Conservation (phyloP, 2,113 vertebrate species). For the Petroica traversi region DNA sequence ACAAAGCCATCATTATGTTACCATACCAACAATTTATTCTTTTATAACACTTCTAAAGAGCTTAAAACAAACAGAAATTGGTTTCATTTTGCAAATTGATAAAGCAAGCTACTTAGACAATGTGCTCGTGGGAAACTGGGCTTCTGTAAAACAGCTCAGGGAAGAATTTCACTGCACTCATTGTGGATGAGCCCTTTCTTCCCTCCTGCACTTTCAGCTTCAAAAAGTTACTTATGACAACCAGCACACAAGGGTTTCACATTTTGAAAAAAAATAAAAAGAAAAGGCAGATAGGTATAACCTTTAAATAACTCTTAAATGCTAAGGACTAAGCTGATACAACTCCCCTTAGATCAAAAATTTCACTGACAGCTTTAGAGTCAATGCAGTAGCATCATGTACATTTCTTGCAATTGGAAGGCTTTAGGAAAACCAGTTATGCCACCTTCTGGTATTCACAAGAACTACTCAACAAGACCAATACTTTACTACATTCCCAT, state of each 20-base stretch:
- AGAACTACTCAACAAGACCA: background rate
- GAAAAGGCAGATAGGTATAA: background rate
- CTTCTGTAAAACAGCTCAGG: background rate
- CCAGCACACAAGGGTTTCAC: background rate
- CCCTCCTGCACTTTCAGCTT: background rate
- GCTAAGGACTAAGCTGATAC: background rate
- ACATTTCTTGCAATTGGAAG: background rate
- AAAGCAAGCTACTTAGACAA: background rate
- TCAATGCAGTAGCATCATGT: accelerated
- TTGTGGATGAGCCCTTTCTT: background rate
- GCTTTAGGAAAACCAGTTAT: conserved; percentile 12
- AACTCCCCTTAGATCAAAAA: background rate
- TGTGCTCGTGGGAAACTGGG: background rate
- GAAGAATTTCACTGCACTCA: background rate
- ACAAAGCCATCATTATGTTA: background rate
- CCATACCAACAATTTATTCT: background rate
- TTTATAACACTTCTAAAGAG: background rate
- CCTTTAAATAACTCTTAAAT: background rate
- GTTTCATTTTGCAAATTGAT: background rate
- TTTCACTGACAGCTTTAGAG: background rate
- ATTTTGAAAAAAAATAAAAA: background rate
- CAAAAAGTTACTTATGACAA: background rate
- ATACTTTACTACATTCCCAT: background rate
- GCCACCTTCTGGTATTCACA: conserved; percentile 50
- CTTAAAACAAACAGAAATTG: background rate